Base-by-base conservation (phyloP, 2,113 vertebrate species). In the Lepus americanus region DNA sequence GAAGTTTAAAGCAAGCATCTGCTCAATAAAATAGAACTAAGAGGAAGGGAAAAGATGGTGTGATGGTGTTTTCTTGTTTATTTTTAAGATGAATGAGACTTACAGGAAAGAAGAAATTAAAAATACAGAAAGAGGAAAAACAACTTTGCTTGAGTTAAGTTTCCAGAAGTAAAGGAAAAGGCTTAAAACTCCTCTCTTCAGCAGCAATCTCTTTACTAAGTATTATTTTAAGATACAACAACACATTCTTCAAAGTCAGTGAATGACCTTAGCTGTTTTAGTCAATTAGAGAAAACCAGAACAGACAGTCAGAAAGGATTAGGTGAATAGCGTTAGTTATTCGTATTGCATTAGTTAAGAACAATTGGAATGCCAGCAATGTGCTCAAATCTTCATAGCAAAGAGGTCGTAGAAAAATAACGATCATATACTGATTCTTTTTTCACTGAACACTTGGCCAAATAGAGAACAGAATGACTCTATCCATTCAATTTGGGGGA, bases 141-240 rank as follows among this genome's bases (percentile, higher is more conserved):
- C 51, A 39, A 74, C 6, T 85, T 84, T 74, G 13, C 53, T 77
- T 77, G 19, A 63, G 49, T 77, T 77, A 14, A 63, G 49, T 87
- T 93, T 93, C 31, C 27, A 67, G 64, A 73, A 66, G 27, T 69
- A 22, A 89, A 59, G 39, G 77, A 55, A 76, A 66, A 72, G 4
- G 23, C 81, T 70, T 64, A 69, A 91, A 94, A 53, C 53, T 36
- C 20, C 31, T 79, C 27, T 63, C 74, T 55, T 66, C 51, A n/a
- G 6, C n/a, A 89, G 61, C 73, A 86, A 44, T 66, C 61, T 66
- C 72, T 17, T 27, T 44, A 16, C 29, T 92, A 74, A 91, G 85
- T 72, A 69, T 79, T 89, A 33, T 80, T 87, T 92, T 93, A 29
- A 94, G 89, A 87, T 73, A 69, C 73, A 70, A 23, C 31, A 73